Evolutionary conservation across 1,140 invertebrate genomes (phyloP), one percentile per base, ranked within the genome.

Genomic region (Psix sp.): DNA sequence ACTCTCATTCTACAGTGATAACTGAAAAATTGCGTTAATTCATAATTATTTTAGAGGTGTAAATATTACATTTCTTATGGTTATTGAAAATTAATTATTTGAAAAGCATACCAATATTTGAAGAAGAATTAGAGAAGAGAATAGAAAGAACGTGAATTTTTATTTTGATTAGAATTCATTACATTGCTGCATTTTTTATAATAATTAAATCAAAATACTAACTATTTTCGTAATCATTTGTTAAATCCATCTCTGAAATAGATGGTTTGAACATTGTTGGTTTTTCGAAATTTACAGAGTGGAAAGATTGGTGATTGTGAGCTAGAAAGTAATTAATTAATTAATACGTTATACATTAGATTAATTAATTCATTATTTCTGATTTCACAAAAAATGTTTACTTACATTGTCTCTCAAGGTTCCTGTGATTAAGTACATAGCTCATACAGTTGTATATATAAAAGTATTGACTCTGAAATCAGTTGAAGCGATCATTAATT

Each of bases 391-490:
- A n/a, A n/a, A n/a, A n/a, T n/a, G n/a, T n/a, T n/a, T 67, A 84
- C 84, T 82, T 76, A 85, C 84, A 83, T 26, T 78, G 77, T 77
- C 85, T 84, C 20, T 80, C 67, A 18, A 80, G 84, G 35, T 81
- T 84, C 3, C 83, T 82, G 78, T 85, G 85, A 39, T 84, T 86
- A 20, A 87, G 66, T 39, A 85, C 79, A 72, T 87, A 83, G 42
- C 80, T 81, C 45, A 84, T 82, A 49, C 84, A 87, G 52, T 85
- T 84, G 26, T 88, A 88, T 48, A 88, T 83, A 33, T 84, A 88
- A 68, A 83, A 83, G 52, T 88, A 88, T 54, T 88, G 86, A 42
- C 80, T 86, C 86, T 87, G 57, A 86, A 84, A 77, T 33, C 20
- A 18, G 52, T 75, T 16, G 54, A 63, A 65, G n/a, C 5, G 7